These are phyloP conservation scores for Drosophila athabasca DNA, from an alignment of 1,140 invertebrate species.

Conservation along the genomic window DNA sequence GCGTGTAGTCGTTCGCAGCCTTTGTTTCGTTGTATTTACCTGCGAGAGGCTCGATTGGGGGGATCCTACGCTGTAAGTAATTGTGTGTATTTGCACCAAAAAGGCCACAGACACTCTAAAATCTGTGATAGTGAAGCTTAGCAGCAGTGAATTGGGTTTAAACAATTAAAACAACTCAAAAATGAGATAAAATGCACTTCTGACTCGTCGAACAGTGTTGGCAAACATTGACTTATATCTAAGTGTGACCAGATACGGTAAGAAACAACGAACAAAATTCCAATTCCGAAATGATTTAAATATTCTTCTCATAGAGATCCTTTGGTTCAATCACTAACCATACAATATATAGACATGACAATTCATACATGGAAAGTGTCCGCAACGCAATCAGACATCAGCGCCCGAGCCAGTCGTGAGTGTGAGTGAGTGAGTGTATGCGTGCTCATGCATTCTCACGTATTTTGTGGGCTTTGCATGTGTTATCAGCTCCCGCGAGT, in stretches of 20 bases:
- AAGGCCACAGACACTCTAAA: not conserved
- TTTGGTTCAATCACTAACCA: too few species aligned
- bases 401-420: too few species aligned
- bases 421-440: too few species aligned
- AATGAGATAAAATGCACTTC: conserved; percentile 5
- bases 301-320: not conserved
- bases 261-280: conserved; percentile 8
- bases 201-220: conserved; percentile 11
- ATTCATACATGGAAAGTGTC: too few species aligned
- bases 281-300: not conserved
- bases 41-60: not conserved
- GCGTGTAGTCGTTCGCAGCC: conserved; percentile 43
- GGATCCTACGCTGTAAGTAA: not conserved
- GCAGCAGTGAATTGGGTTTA: not conserved
- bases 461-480: too few species aligned
- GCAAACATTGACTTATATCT: conserved; percentile 4
- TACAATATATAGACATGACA: too few species aligned
- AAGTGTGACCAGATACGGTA: conserved; percentile 17
- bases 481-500: too few species aligned
- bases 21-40: conserved; percentile 19
- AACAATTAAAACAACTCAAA: conserved; percentile 35
- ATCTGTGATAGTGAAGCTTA: not conserved
- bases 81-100: conserved; percentile 21
- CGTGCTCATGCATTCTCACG: too few species aligned
- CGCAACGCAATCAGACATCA: too few species aligned